phyloP scores from a whole-genome alignment of 2,113 vertebrate genomes.

The Alligator sinensis region DNA sequence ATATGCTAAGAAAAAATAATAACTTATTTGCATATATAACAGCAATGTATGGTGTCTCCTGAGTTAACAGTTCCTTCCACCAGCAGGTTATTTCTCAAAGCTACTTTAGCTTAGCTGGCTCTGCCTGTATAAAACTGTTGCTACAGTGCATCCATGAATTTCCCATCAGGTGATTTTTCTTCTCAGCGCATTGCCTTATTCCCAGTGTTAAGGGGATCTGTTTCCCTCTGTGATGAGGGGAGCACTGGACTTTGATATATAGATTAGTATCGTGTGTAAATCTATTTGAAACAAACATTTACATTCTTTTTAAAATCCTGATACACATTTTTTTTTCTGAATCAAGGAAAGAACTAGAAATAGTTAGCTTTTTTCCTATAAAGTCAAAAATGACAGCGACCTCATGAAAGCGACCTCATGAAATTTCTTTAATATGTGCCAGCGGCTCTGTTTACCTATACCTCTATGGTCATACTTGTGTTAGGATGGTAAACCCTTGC shows the following conservation, averaged over 20 bases:
- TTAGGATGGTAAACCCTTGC: too few species aligned
- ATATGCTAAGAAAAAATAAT: background rate
- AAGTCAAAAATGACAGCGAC: background rate
- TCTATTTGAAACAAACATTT: background rate
- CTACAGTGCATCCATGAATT: background rate
- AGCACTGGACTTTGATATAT: background rate
- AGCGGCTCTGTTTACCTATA: background rate
- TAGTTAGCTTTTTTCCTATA: background rate
- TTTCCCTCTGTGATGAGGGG: background rate
- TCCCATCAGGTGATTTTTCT: background rate
- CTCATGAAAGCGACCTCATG: background rate
- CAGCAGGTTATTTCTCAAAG: too few species aligned
- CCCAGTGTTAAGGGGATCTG: background rate
- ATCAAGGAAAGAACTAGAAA: background rate
- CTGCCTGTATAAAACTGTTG: background rate
- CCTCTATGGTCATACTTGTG: background rate
- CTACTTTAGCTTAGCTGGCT: too few species aligned
- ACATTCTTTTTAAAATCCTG: background rate
- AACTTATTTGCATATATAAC: background rate
- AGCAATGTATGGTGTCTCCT: background rate
- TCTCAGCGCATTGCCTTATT: background rate
- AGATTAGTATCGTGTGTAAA: background rate
- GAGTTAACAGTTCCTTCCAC: too few species aligned
- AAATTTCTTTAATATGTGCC: accelerated
- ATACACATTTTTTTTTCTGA: background rate